These are phyloP conservation scores for Lutjanus erythropterus DNA, from an alignment of 2,113 vertebrate species.

Conservation along the genomic window DNA sequence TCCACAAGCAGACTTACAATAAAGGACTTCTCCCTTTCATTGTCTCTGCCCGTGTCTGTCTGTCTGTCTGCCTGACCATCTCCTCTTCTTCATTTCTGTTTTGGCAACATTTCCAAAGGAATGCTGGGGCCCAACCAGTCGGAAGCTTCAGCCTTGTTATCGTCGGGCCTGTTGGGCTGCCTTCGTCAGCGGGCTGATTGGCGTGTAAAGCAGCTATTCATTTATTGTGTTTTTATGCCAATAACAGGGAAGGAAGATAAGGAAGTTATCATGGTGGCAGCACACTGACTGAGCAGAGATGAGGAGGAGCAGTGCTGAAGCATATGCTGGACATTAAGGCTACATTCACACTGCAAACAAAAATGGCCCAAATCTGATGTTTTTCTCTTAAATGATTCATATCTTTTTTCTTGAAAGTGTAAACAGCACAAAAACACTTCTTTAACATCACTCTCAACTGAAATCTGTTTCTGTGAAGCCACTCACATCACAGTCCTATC, in stretches of 20 bases:
- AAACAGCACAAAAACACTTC: no score
- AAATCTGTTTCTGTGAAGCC: no score
- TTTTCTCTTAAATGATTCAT: no score
- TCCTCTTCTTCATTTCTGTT: constrained; percentile 43
- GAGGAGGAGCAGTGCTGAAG: constrained; percentile 7
- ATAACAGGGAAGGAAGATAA: constrained; percentile 62
- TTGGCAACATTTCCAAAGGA: constrained; percentile 53
- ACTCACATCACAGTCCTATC: no score
- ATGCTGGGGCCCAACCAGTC: constrained; percentile 50
- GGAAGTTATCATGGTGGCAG: constrained; percentile 56
- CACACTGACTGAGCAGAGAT: constrained; percentile 19
- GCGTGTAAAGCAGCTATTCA: constrained; percentile 41
- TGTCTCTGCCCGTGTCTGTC: constrained; percentile 14
- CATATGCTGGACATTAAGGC: no score
- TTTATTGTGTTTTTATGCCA: constrained; percentile 57
- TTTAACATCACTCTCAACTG: no score
- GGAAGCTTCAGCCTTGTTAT: constrained; percentile 64
- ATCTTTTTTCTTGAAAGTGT: no score
- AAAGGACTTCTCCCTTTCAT: constrained; percentile 41
- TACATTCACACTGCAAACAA: no score
- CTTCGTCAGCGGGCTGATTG: constrained; percentile 48
- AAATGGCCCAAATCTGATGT: no score
- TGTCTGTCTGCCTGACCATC: constrained; percentile 31
- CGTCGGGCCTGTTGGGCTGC: constrained; percentile 34
- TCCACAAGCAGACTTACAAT: constrained; percentile 63